Percentiles rank a stretch among this genome's conserved stretches.
These are phyloP conservation scores for Conger conger DNA, from an alignment of 2,113 vertebrate genomes.

Conservation along the genomic window DNA sequence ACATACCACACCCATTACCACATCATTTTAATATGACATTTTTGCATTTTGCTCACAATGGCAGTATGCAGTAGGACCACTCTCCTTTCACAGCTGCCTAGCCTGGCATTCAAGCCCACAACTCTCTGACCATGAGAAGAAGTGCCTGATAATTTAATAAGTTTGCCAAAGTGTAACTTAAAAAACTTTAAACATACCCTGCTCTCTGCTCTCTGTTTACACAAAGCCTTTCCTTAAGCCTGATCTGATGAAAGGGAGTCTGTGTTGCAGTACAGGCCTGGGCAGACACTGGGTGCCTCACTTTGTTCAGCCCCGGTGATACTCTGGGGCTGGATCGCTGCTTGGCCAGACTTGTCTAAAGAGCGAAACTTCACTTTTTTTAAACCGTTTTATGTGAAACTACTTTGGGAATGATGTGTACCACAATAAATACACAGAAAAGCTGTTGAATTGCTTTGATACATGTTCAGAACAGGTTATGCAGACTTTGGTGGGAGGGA, in stretches of 20 bases:
- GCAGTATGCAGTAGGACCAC: background rate
- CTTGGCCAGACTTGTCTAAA: background rate
- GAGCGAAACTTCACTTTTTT: background rate
- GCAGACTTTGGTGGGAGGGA: too few relatives aligned
- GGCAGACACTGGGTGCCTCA: background rate
- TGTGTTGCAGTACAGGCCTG: background rate
- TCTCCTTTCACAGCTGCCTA: background rate
- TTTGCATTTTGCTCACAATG: background rate
- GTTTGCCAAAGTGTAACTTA: background rate
- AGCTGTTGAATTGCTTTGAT: background rate
- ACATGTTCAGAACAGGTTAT: background rate
- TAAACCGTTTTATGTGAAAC: background rate
- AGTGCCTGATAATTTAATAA: background rate
- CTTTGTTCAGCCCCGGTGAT: background rate
- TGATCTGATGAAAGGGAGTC: background rate
- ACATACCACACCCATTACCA: background rate
- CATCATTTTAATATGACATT: background rate
- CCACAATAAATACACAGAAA: background rate
- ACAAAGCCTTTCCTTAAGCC: background rate
- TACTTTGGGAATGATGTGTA: background rate
- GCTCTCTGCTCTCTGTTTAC: background rate
- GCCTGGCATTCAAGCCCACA: background rate
- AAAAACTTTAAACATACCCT: background rate
- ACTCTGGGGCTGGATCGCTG: background rate
- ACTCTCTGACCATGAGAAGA: background rate